Conservation (phyloP, 2,113 vertebrate genomes). For the Theropithecus gelada region DNA sequence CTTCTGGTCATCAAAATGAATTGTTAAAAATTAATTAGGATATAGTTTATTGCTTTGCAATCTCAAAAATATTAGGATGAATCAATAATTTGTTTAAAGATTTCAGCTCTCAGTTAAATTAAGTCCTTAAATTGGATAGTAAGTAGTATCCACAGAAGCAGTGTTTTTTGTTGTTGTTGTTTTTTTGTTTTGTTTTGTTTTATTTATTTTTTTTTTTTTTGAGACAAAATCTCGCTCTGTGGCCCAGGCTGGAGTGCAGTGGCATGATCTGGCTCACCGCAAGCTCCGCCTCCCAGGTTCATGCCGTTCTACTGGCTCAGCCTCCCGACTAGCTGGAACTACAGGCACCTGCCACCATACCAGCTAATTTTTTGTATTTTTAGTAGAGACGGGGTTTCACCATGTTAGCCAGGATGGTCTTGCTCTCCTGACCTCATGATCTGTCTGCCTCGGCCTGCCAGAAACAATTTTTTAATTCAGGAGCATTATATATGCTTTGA, state of each 20-base stretch:
- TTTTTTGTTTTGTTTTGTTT: too few relatives aligned
- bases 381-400: too few relatives aligned
- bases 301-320: too few relatives aligned
- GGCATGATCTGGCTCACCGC: too few relatives aligned
- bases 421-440: too few relatives aligned
- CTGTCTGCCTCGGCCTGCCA: background rate
- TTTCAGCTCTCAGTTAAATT: constrained; percentile 3
- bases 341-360: too few relatives aligned
- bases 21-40: background rate
- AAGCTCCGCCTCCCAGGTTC: too few relatives aligned
- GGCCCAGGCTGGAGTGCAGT: too few relatives aligned
- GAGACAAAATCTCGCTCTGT: too few relatives aligned
- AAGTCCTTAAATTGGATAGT: background rate
- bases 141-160: background rate
- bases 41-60: background rate
- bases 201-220: background rate
- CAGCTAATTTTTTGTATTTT: too few relatives aligned
- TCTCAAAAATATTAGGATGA: background rate
- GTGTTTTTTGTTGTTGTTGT: background rate
- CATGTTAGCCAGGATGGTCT: too few relatives aligned
- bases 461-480: background rate
- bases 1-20: background rate
- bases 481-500: background rate
- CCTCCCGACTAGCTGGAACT: too few relatives aligned
- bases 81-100: background rate